Percentiles rank a stretch among this genome's conserved stretches.
Evolutionary conservation across 2,113 vertebrate genomes (phyloP).

Genomic region (Panurus biarmicus): DNA sequence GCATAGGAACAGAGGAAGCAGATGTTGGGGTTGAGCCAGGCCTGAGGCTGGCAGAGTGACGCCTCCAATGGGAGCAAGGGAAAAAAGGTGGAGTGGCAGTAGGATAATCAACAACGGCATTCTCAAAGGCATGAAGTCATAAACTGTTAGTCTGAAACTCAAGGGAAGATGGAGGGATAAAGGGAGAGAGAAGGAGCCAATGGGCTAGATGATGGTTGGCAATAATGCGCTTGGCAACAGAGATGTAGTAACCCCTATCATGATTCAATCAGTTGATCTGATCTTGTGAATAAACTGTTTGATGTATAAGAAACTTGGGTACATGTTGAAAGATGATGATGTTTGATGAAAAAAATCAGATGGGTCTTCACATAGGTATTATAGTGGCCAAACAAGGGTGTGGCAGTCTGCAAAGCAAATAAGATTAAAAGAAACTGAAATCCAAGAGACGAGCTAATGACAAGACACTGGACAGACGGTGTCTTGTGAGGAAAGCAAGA

Average conservation of each 20-base stretch:
- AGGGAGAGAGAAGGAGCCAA: background rate
- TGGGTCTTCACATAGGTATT: background rate
- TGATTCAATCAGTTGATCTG: background rate
- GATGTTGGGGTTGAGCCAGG: background rate
- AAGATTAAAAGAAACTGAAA: background rate
- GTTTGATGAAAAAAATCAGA: background rate
- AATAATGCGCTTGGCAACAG: background rate
- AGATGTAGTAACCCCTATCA: background rate
- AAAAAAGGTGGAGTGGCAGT: background rate
- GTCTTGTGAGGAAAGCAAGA: background rate
- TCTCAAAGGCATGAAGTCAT: background rate
- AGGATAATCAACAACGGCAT: background rate
- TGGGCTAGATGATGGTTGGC: background rate
- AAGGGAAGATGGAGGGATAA: constrained; percentile 31
- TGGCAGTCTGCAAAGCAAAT: background rate
- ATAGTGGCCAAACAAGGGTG: background rate
- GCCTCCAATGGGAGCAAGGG: background rate
- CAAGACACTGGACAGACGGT: background rate
- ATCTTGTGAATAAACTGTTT: background rate
- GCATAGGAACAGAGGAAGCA: constrained; percentile 29
- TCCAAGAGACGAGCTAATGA: background rate
- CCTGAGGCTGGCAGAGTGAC: background rate
- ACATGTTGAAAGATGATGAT: background rate
- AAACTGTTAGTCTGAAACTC: constrained; percentile 19
- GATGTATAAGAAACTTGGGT: background rate